Percentiles rank a stretch among this genome's conserved stretches.
Evolutionary conservation across 2,113 vertebrate genomes (phyloP).

Genomic region (Mesoclemmys tuberculata): DNA sequence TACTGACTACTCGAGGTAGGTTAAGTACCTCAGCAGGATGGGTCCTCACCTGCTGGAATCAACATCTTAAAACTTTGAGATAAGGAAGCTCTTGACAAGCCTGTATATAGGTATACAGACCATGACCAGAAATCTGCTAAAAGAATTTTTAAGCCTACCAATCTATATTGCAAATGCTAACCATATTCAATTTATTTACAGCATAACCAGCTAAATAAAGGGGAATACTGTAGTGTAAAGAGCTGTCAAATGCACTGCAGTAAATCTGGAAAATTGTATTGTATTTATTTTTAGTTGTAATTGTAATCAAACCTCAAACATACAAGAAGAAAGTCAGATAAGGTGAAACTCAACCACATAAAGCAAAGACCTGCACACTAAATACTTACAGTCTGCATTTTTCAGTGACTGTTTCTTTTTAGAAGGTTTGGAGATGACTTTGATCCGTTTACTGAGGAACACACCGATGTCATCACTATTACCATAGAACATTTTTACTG

Average conservation of each 20-base stretch:
- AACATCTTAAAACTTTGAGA: background rate
- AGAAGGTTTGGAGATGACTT: slow-evolving; percentile 99
- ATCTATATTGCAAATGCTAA: background rate
- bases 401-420: slow-evolving; percentile 99
- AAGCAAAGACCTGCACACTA: background rate
- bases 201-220: background rate
- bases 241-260: background rate
- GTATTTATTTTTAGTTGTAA: background rate
- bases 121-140: background rate
- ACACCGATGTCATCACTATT: slow-evolving; percentile 99
- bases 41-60: background rate
- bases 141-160: background rate
- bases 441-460: slow-evolving; percentile 99
- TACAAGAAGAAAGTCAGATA: background rate
- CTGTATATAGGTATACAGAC: background rate
- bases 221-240: background rate
- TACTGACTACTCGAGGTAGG: background rate
- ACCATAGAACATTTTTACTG: slow-evolving; percentile 99
- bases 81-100: background rate
- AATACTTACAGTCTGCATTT: slow-evolving; percentile 96
- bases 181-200: background rate
- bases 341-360: background rate
- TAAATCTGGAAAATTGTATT: background rate
- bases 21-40: background rate
- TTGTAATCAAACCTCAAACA: background rate